Percentiles rank a stretch among this genome's conserved stretches.
These are phyloP conservation scores for Lepus europaeus DNA, from an alignment of 2,113 vertebrate species.

Conservation along the genomic window DNA sequence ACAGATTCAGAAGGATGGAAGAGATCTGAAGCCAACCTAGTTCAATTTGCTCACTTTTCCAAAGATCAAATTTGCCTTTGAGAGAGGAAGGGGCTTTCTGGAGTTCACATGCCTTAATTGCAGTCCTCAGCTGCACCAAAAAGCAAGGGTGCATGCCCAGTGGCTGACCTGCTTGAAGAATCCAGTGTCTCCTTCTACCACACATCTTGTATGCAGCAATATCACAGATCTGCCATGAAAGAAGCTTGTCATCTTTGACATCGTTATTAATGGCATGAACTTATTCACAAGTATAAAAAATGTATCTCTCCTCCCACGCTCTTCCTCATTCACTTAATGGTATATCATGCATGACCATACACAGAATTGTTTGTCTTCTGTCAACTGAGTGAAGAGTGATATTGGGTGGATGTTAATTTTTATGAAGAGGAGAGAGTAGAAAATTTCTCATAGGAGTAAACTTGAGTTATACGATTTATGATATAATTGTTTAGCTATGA, in stretches of 20 bases:
- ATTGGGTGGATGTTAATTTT: conserved; percentile 23
- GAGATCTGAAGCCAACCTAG: background rate
- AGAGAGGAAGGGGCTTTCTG: background rate
- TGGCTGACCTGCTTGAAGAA: background rate
- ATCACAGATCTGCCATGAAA: background rate
- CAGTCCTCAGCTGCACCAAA: background rate
- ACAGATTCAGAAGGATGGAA: background rate
- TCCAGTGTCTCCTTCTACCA: background rate
- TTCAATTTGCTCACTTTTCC: background rate
- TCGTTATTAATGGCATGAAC: background rate
- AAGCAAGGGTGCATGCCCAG: background rate
- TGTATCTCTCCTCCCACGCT: background rate
- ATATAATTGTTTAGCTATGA: conserved; percentile 57
- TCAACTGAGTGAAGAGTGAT: background rate
- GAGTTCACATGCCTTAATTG: background rate
- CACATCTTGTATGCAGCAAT: background rate
- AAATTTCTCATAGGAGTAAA: conserved; percentile 52
- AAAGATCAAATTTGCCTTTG: background rate
- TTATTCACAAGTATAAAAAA: background rate
- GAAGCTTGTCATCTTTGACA: conserved; percentile 41
- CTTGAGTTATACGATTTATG: conserved; percentile 49
- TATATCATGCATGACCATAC: background rate
- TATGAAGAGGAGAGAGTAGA: conserved; percentile 1
- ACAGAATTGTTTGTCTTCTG: background rate
- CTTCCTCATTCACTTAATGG: conserved; percentile 30